Evolutionary conservation across 1,140 invertebrate genomes (phyloP), one percentile per base, ranked within the genome.

Genomic region (Aleiodes sp.): DNA sequence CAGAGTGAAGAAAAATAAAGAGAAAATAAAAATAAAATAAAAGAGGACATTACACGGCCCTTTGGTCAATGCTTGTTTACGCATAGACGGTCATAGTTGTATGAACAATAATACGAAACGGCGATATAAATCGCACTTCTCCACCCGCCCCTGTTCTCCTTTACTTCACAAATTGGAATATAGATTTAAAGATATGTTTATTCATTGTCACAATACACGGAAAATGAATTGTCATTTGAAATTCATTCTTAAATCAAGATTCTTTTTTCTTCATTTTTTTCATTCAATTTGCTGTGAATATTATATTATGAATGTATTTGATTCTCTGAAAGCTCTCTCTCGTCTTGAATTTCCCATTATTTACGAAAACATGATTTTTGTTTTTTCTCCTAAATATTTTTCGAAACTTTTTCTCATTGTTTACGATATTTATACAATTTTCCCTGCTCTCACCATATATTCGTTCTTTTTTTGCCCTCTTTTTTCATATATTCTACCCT

Each of bases 91-190:
- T 9, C 31, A 63, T 63, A 56, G 52, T 63, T 9, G 63, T 61
- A 52, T n/a, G 41, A 56, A 56, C 39, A 68, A 69, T 63, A 63
- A 63, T 43, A 14, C 24, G 28, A 63, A 35, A 41, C 19, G 29
- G 67, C 28, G 67, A 69, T 62, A 62, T 69, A 69, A 63, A 69
- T 69, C 67, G 67, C 67, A 59, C 56, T 39, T 43, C 43, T 69
- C 3, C 35, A 0, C 35, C 19, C 21, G 4, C 46, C n/a, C 14
- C 4, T n/a, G 8, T 41, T 52, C 21, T 9, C 8, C 21, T 52
- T 52, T 21, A 21, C 21, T 52, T 21, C 21, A 24, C 2, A 24
- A 52, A 46, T 7, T 14, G 14, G n/a, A 46, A 16, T 6, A 19
- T 46, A 16, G n/a, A 16, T 43, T 16, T 16, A 43, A 6, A 43